phyloP scores from a whole-genome alignment of 2,797 vertebrate genomes.

The Bucorvus abyssinicus region DNA sequence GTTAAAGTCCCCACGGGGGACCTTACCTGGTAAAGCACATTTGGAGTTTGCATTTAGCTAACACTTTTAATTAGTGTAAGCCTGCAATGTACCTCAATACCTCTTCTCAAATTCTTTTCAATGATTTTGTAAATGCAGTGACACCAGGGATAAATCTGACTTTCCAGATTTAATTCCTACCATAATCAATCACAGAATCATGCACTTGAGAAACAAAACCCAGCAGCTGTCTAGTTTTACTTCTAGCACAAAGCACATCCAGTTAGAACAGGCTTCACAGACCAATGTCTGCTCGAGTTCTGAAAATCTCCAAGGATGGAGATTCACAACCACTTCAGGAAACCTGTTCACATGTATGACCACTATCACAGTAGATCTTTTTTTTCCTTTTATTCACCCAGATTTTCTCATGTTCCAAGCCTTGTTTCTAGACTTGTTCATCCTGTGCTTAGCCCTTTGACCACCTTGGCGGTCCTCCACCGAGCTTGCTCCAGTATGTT shows the following conservation, averaged over 20 bases:
- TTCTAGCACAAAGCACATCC: neutral
- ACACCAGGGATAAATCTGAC: neutral
- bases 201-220: neutral
- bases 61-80: neutral
- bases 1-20: neutral
- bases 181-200: neutral
- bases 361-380: neutral
- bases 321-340: neutral
- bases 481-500: neutral
- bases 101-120: neutral
- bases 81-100: neutral
- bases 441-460: neutral
- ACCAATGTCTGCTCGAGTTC: accelerated
- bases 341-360: neutral
- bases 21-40: neutral
- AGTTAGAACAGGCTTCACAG: neutral
- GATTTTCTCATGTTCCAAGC: neutral
- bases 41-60: neutral
- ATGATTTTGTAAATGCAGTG: neutral
- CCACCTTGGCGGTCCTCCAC: neutral
- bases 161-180: neutral
- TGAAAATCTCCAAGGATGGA: neutral
- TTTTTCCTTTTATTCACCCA: neutral
- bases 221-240: neutral
- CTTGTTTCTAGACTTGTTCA: neutral